Evolutionary conservation across 1,140 invertebrate genomes (phyloP).

Genomic region (Sesamia nonagrioides): DNA sequence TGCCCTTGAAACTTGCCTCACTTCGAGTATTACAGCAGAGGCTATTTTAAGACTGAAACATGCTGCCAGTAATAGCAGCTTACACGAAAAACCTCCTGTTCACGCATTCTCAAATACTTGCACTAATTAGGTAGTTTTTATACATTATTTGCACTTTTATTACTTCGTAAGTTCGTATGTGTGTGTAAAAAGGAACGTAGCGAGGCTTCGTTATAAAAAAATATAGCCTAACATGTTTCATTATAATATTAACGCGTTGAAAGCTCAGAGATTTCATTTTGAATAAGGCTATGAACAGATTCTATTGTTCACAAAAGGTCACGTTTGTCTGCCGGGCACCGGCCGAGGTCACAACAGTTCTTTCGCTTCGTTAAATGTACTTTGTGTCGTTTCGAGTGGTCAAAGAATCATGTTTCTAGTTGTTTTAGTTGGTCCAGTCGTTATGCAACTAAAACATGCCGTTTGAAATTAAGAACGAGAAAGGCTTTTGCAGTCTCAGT

Average conservation of each 20-base stretch:
- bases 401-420: slow-evolving; percentile 45
- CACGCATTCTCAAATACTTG: slow-evolving; percentile 6
- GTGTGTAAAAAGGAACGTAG: slow-evolving; percentile 2
- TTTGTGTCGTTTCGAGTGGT: slow-evolving; percentile 45
- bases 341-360: slow-evolving; percentile 62
- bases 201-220: slow-evolving; percentile 48
- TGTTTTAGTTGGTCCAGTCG: background rate
- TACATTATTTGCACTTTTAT: background rate
- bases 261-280: slow-evolving; percentile 68
- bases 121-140: background rate
- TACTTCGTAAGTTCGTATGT: background rate
- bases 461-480: slow-evolving; percentile 15
- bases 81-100: slow-evolving; percentile 54
- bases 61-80: slow-evolving; percentile 57
- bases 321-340: slow-evolving; percentile 64
- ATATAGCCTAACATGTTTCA: slow-evolving; percentile 31
- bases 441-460: slow-evolving; percentile 41
- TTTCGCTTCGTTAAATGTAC: slow-evolving; percentile 53
- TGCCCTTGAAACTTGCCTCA: slow-evolving; percentile 64
- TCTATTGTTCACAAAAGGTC: slow-evolving; percentile 81
- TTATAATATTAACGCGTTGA: slow-evolving; percentile 58
- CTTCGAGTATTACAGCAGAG: slow-evolving; percentile 31
- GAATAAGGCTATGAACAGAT: slow-evolving; percentile 63
- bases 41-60: slow-evolving; percentile 66
- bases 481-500: slow-evolving; percentile 34